Evolutionary conservation across 2,797 vertebrate species (phyloP), one percentile per base, ranked within the genome.

Genomic region (Peromyscus aztecus): DNA sequence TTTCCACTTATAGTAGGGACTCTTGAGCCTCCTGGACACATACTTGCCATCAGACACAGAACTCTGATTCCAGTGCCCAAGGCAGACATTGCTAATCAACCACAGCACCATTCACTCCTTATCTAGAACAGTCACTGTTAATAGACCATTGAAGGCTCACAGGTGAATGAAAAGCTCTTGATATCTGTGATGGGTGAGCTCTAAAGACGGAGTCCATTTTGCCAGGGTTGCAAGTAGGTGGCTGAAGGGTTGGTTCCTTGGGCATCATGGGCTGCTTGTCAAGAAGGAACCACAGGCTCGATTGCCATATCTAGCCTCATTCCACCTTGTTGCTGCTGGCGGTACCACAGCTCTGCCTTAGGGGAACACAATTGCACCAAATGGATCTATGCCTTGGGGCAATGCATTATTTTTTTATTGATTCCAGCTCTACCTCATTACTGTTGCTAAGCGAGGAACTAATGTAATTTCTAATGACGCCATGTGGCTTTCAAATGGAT

Each of bases 391-490:
- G 97, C 97, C 98, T 98, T 63, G 78, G 93, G 97, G 97, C 89
- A 85, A 91, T 96, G 92, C 94, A 80, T 97, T 98, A 97, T 97
- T 95, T 98, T 98, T 97, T 92, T 95, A 98, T 98, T 98, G 98
- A 98, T 98, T 97, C 94, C 49, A 95, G 88, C 80, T 96, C 96
- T 96, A 89, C 0, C 55, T 96, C 97, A 96, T 98, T 98, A 98
- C 98, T 98, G 96, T 98, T 98, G 96, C 95, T 98, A 98, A 98
- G 98, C 97, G 97, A 99, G 98, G 97, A 98, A 67, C 91, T 98
- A 98, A 98, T 98, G 98, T 98, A 97, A 98, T 98, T 98, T 98
- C 96, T 98, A 98, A 98, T 97, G 98, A 98, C 97, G 94, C 97
- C 97, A 97, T 91, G 86, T 96, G 98, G 95, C 96, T 97, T 95